Percentiles rank a stretch among this genome's conserved stretches.
phyloP scores from a whole-genome alignment of 2,888 invertebrate species.

The Aradus depressus region DNA sequence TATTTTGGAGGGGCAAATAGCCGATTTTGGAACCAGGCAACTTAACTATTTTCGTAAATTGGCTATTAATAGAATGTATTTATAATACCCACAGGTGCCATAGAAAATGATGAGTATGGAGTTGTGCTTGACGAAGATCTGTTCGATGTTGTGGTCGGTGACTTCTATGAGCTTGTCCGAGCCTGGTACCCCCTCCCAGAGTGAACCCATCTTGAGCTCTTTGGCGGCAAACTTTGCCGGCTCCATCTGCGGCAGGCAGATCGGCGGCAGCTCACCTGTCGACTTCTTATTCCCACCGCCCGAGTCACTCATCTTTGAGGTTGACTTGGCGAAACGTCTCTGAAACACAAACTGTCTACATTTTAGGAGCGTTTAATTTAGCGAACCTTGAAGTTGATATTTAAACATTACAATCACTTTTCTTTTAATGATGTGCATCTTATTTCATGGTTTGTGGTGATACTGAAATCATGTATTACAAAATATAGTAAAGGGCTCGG shows the following conservation, averaged over 20 bases:
- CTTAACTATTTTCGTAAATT: not conserved
- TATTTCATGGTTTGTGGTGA: too few species aligned
- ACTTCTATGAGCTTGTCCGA: conserved; percentile 8
- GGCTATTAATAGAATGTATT: not conserved
- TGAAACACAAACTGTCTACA: conserved; percentile 9
- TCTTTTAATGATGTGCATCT: too few species aligned
- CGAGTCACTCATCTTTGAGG: conserved; percentile 2
- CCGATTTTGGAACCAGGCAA: not conserved
- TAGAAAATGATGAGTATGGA: conserved; percentile 6
- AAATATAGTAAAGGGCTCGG: too few species aligned
- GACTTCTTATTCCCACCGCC: too few species aligned
- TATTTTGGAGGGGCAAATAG: too few species aligned
- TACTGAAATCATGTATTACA: too few species aligned
- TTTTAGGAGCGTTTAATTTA: too few species aligned
- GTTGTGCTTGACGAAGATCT: not conserved
- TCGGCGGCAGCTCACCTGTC: too few species aligned
- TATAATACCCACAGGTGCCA: conserved; percentile 9
- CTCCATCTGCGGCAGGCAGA: not conserved
- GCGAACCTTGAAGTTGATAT: too few species aligned
- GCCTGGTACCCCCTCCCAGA: conserved; percentile 9
- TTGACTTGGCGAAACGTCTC: conserved; percentile 4
- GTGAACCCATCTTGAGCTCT: not conserved
- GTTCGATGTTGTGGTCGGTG: conserved; percentile 8
- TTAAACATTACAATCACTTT: too few species aligned
- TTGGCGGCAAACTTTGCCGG: not conserved